phyloP scores from a whole-genome alignment of 2,888 invertebrate species.

The Eupithecia dodoneata region DNA sequence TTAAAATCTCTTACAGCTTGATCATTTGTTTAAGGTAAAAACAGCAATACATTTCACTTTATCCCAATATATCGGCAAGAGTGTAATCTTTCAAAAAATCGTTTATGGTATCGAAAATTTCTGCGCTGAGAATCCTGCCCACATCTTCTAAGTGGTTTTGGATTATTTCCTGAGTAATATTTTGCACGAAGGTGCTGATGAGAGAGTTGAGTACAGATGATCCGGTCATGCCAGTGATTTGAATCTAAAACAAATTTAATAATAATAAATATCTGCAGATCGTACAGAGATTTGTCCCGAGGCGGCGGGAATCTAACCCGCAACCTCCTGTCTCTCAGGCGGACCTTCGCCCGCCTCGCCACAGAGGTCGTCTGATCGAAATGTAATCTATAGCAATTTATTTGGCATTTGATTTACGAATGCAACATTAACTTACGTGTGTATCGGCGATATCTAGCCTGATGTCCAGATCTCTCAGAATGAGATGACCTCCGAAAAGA shows the following conservation, averaged over 20 bases:
- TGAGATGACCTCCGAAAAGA: slow-evolving; percentile 55
- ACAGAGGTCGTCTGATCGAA: no score
- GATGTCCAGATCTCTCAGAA: slow-evolving; percentile 59
- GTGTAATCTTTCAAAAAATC: slow-evolving; percentile 60
- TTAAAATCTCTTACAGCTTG: background rate
- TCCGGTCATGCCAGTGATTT: slow-evolving; percentile 63
- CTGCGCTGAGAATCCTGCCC: slow-evolving; percentile 55
- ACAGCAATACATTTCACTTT: slow-evolving; percentile 22
- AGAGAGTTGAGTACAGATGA: slow-evolving; percentile 58
- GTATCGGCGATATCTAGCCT: slow-evolving; percentile 61
- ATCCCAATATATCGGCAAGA: slow-evolving; percentile 57
- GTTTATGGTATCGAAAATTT: slow-evolving; percentile 60
- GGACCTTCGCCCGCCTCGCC: no score
- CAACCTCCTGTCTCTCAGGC: no score
- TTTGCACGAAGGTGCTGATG: slow-evolving; percentile 59
- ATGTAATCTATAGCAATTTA: no score
- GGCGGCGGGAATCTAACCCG: no score
- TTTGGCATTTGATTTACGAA: background rate
- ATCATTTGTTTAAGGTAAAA: background rate
- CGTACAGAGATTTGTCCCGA: no score
- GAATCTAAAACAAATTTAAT: slow-evolving; percentile 52
- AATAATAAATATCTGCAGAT: no score
- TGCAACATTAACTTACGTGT: slow-evolving; percentile 50
- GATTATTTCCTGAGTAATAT: slow-evolving; percentile 57
- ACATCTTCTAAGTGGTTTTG: slow-evolving; percentile 55